A percentile compares a stretch with the other conserved stretches of the same genome.
Evolutionary conservation across 2,888 invertebrate species (phyloP).

Genomic region (Steinernema hermaphroditum): DNA sequence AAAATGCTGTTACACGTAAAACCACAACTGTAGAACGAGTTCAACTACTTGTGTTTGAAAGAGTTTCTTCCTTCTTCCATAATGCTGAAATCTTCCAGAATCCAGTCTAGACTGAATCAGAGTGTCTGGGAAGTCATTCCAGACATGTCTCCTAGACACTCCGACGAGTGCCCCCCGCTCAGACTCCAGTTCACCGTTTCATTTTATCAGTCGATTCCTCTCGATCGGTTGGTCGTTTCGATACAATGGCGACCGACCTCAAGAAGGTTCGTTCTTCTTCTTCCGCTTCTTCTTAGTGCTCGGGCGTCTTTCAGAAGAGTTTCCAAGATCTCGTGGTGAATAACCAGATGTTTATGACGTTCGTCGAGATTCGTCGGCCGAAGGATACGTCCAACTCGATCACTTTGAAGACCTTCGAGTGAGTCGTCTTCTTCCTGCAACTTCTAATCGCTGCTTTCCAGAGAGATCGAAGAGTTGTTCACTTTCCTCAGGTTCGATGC

Average conservation of each 20-base stretch:
- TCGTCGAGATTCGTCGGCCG: conserved; percentile 21
- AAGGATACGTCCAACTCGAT: conserved; percentile 4
- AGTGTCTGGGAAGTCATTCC: too few species aligned
- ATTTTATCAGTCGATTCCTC: not conserved
- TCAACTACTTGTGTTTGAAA: too few species aligned
- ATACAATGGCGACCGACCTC: not conserved
- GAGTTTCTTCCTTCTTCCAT: too few species aligned
- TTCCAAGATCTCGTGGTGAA: conserved; percentile 25
- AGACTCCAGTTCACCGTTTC: too few species aligned
- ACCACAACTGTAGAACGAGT: too few species aligned
- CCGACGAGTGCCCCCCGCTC: too few species aligned
- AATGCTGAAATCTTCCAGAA: too few species aligned
- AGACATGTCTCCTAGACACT: too few species aligned
- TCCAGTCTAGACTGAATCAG: too few species aligned
- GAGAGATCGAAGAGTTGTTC: conserved; percentile 10
- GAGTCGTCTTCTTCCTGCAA: not conserved
- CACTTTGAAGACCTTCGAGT: not conserved
- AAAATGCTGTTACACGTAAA: too few species aligned
- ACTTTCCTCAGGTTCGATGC: not conserved
- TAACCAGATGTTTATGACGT: conserved; percentile 14
- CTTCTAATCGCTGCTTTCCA: not conserved
- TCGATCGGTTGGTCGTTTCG: not conserved
- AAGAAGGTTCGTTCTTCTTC: conserved; percentile 10
- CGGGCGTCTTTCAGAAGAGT: not conserved
- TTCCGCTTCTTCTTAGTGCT: not conserved